Percentiles rank a stretch among this genome's conserved stretches.
Conservation (phyloP, 2,888 invertebrate species). For the Lasioglossum lativentre region DNA sequence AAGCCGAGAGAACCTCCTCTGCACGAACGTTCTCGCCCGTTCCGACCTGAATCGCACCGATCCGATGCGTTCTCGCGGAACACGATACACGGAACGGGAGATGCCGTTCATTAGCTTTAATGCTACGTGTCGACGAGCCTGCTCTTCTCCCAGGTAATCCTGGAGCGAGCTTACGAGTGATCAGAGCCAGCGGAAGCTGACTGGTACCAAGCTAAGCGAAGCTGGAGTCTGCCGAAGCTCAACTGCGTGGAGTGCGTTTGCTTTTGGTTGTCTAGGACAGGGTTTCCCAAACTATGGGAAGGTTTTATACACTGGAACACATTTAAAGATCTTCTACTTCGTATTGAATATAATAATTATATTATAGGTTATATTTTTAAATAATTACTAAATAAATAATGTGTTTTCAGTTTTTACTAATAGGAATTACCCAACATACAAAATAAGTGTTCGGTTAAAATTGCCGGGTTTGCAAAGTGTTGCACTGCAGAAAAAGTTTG, state of each 20-base stretch:
- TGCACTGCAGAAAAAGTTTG: too few relatives aligned
- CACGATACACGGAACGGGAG: slow-evolving; percentile 2
- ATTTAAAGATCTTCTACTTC: too few relatives aligned
- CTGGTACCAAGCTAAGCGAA: background rate
- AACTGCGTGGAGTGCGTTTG: background rate
- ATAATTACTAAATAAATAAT: too few relatives aligned
- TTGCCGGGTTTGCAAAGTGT: too few relatives aligned
- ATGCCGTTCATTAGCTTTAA: background rate
- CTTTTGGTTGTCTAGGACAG: background rate
- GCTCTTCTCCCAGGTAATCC: background rate
- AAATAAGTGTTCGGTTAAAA: too few relatives aligned
- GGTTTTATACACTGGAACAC: too few relatives aligned
- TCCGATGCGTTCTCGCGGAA: background rate
- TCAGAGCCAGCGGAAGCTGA: background rate
- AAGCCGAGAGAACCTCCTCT: background rate
- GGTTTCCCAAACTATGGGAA: too few relatives aligned
- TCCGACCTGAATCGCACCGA: background rate
- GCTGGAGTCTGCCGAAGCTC: background rate
- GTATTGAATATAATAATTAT: too few relatives aligned
- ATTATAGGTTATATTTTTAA: too few relatives aligned
- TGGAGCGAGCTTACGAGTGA: background rate
- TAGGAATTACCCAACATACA: too few relatives aligned
- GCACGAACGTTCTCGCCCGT: background rate
- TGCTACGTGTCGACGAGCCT: background rate
- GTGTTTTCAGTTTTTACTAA: too few relatives aligned